These are phyloP conservation scores for Margarornis squamiger DNA, from an alignment of 2,797 vertebrate species.

Conservation along the genomic window DNA sequence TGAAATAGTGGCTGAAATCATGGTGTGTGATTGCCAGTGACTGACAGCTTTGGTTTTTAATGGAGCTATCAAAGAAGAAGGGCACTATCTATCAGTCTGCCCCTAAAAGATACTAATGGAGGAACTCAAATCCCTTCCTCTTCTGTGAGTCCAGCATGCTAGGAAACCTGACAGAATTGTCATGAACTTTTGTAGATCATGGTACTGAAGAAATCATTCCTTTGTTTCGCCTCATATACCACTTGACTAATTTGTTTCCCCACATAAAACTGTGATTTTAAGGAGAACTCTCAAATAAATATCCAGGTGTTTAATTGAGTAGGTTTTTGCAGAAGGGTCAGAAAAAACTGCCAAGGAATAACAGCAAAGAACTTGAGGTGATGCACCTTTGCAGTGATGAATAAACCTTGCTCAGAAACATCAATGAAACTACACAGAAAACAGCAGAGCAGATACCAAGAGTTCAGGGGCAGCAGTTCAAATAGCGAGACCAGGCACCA, in stretches of 20 bases:
- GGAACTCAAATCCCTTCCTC: neutral
- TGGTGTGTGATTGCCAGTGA: neutral
- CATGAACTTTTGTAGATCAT: accelerated
- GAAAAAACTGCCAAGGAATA: neutral
- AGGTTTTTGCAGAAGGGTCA: neutral
- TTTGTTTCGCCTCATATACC: neutral
- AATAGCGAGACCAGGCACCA: neutral
- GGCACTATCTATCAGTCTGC: neutral
- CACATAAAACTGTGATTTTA: neutral
- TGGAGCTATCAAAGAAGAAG: neutral
- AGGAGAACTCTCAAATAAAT: neutral
- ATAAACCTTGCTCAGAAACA: neutral
- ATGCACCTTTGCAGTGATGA: neutral
- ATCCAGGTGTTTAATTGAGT: neutral
- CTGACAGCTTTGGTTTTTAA: neutral
- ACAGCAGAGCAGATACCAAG: neutral
- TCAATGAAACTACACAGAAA: neutral
- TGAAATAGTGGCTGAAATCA: neutral
- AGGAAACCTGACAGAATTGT: neutral
- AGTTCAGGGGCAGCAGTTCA: neutral
- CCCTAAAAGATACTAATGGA: neutral
- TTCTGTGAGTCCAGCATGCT: neutral
- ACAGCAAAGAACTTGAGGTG: neutral
- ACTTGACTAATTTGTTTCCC: neutral
- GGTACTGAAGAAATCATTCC: neutral